phyloP scores from a whole-genome alignment of 2,888 invertebrate genomes.

The Pharmacophagus antenor region DNA sequence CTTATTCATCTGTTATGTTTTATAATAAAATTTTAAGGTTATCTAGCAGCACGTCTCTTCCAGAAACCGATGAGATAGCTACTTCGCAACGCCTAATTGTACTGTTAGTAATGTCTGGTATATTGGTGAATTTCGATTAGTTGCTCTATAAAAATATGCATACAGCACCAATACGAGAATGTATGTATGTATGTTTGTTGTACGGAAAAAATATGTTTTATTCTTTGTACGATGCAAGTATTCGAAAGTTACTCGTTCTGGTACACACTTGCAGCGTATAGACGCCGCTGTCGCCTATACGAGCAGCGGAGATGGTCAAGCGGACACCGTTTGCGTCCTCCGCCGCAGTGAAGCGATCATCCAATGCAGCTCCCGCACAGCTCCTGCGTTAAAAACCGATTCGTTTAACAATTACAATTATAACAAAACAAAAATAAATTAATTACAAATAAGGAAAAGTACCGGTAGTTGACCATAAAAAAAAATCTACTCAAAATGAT shows the following conservation, averaged over 20 bases:
- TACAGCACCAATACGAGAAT: no score
- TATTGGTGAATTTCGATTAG: no score
- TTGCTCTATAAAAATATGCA: no score
- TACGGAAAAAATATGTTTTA: neutral
- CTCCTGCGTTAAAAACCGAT: conserved; percentile 51
- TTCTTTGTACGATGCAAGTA: no score
- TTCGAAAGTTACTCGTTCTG: conserved; percentile 38
- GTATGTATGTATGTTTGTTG: neutral
- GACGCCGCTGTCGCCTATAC: conserved; percentile 86
- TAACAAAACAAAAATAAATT: neutral
- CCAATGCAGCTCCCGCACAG: conserved; percentile 82
- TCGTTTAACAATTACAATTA: neutral
- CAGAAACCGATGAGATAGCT: no score
- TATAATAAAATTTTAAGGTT: neutral
- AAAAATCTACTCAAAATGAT: no score
- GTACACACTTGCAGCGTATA: conserved; percentile 84
- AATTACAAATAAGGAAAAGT: no score
- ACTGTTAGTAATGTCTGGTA: no score
- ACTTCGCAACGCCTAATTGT: no score
- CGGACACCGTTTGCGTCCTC: conserved; percentile 83
- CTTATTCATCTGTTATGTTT: neutral
- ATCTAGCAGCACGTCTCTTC: neutral
- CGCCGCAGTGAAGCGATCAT: conserved; percentile 83
- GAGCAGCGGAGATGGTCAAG: conserved; percentile 87
- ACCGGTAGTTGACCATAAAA: no score